phyloP scores from a whole-genome alignment of 2,113 vertebrate species.

The Loxodonta africana region DNA sequence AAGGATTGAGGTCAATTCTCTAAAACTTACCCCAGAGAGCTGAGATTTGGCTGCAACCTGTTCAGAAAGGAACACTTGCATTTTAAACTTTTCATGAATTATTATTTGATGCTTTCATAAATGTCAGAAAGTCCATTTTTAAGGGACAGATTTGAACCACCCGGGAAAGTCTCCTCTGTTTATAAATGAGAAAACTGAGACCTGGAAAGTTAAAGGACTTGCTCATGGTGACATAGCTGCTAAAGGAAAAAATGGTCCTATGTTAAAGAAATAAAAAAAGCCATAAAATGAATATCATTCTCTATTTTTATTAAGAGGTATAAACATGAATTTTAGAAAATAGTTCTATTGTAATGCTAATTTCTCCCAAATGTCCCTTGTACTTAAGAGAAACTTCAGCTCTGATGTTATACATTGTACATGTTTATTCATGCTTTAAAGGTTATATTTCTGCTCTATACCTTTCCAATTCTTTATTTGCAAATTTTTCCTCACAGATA shows the following conservation, averaged over 20 bases:
- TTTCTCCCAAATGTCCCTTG: conserved; percentile 65
- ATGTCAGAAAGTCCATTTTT: conserved; percentile 25
- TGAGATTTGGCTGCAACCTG: neutral
- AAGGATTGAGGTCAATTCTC: neutral
- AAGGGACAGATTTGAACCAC: neutral
- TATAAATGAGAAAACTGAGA: conserved; percentile 39
- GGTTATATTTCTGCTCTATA: conserved; percentile 81
- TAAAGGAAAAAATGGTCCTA: neutral
- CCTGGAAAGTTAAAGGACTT: conserved; percentile 28
- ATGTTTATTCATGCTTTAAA: conserved; percentile 84
- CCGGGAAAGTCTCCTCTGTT: neutral
- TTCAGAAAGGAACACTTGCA: neutral
- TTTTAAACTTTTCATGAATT: conserved; percentile 37
- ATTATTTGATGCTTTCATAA: conserved; percentile 9
- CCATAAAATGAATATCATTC: neutral
- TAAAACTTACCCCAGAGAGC: neutral
- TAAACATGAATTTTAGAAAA: conserved; percentile 45
- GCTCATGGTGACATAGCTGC: neutral
- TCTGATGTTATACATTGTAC: neutral
- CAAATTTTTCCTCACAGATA: conserved; percentile 63
- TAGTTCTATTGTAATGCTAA: conserved; percentile 57
- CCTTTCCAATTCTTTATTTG: conserved; percentile 74
- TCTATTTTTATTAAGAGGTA: conserved; percentile 59
- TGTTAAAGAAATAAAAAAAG: conserved; percentile 31
- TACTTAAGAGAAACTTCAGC: conserved; percentile 50